phyloP scores from a whole-genome alignment of 2,888 invertebrate species.

The Sicus ferrugineus region DNA sequence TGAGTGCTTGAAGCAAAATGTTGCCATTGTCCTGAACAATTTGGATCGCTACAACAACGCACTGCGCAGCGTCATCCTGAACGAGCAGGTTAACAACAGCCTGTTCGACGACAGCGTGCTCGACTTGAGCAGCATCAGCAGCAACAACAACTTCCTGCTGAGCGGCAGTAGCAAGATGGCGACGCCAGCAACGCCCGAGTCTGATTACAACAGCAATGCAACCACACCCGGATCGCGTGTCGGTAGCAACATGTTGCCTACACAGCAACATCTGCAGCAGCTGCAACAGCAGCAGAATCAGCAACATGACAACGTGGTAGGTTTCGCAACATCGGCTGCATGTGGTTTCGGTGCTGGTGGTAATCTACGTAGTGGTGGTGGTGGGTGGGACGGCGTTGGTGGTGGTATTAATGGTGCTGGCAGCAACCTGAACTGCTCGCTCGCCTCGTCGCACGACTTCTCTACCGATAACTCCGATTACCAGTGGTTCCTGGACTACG shows the following conservation, averaged over 20 bases:
- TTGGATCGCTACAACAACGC: constrained; percentile 64
- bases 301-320: constrained; percentile 52
- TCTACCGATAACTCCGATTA: constrained; percentile 89
- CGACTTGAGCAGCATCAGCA: constrained; percentile 40
- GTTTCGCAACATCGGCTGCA: constrained; percentile 45
- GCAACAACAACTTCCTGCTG: constrained; percentile 41
- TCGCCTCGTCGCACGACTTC: constrained; percentile 70
- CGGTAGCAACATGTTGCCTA: constrained; percentile 45
- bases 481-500: constrained; percentile 90
- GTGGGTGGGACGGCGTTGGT: constrained; percentile 36
- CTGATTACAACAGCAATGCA: constrained; percentile 64
- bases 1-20: constrained; percentile 64
- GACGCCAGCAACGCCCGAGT: constrained; percentile 55
- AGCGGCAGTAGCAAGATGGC: constrained; percentile 46
- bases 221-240: constrained; percentile 58
- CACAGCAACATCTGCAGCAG: constrained; percentile 51
- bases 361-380: constrained; percentile 52
- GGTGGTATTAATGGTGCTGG: constrained; percentile 40
- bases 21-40: constrained; percentile 64
- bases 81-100: constrained; percentile 61
- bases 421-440: constrained; percentile 62
- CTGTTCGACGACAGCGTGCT: constrained; percentile 52
- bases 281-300: constrained; percentile 45
- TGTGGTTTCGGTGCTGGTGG: constrained; percentile 53
- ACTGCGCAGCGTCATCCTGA: constrained; percentile 62